Base-by-base conservation (phyloP, 2,888 invertebrate species). In the Ectemnius continuus region DNA sequence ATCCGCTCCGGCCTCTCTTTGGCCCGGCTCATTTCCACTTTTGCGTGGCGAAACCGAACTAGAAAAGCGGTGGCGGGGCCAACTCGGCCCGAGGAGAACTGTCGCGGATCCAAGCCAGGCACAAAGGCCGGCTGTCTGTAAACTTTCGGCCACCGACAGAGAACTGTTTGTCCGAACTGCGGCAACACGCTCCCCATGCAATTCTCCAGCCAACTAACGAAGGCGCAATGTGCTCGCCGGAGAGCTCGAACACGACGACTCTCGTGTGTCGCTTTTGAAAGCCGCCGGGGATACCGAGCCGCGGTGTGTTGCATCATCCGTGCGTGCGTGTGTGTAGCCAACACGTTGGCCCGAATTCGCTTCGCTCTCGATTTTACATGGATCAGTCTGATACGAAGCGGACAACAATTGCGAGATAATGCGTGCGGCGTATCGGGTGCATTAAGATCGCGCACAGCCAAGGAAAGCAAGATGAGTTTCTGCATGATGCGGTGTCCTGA, bases 111-210 rank as follows among this genome's bases (percentile, higher is more conserved):
- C 63, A 46, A 36, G 70, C 56, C 46, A 4, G 16, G 2, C 23
- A 71, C 67, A 70, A 76, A 57, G 65, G 26, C 4, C n/a, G 18
- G 6, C 62, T 76, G 74, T 70, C 64, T 67, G 61, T 57, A 64
- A 75, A 76, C 70, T 67, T 70, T 70, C 26, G 46, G 46, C 14
- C 48, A 56, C 16, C 63, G 63, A 76, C 70, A 74, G 74, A 61
- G 61, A 52, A 70, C 26, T 45, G 70, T 70, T 64, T 70, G 69
- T 74, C 52, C 61, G 26, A 47, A n/a, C 45, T 62, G 59, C 8
- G 47, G 48, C 26, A 20, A 20, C 14, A 36, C 3, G 36, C 26
- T 23, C 45, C 61, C 13, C 6, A 6, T 18, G 46, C 48, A 16
- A 20, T 58, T 61, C 46, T 45, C 2, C n/a, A 46, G 1, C 14